phyloP scores from a whole-genome alignment of 2,888 invertebrate species.

The Ichneumon xanthorius region DNA sequence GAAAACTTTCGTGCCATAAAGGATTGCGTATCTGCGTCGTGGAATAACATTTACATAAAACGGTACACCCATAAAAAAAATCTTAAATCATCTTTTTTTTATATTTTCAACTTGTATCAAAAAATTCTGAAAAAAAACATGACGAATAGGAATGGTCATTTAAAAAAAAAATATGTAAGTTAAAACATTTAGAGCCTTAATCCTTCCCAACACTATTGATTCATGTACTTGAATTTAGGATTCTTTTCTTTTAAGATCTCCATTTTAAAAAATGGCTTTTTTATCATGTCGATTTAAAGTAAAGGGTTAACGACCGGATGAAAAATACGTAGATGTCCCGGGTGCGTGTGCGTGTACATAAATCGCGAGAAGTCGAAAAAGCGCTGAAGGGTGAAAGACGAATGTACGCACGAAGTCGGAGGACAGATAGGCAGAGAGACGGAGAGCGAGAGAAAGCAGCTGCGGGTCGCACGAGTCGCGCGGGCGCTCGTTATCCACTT shows the following conservation, averaged over 20 bases:
- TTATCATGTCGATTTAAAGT: neutral
- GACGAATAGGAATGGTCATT: no score
- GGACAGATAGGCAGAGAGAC: constrained; percentile 43
- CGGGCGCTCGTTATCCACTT: constrained; percentile 66
- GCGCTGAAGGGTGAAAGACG: constrained; percentile 20
- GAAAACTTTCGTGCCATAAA: neutral
- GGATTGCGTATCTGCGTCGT: neutral
- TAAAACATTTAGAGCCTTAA: no score
- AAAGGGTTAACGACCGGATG: constrained; percentile 22
- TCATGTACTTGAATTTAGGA: no score
- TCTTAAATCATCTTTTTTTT: no score
- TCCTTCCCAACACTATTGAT: no score
- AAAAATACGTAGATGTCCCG: neutral
- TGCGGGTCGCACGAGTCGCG: constrained; percentile 58
- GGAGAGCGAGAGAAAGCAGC: neutral
- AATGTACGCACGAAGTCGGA: constrained; percentile 35
- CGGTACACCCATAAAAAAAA: neutral
- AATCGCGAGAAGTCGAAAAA: constrained; percentile 25
- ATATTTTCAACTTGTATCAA: no score
- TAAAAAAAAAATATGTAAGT: no score
- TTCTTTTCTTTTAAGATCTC: neutral
- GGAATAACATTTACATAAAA: neutral
- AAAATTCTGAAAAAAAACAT: no score
- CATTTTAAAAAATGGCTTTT: neutral
- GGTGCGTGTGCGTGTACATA: constrained; percentile 7